Evolutionary conservation across 2,888 invertebrate species (phyloP), one percentile per base, ranked within the genome.

Genomic region (Microchrysa polita): DNA sequence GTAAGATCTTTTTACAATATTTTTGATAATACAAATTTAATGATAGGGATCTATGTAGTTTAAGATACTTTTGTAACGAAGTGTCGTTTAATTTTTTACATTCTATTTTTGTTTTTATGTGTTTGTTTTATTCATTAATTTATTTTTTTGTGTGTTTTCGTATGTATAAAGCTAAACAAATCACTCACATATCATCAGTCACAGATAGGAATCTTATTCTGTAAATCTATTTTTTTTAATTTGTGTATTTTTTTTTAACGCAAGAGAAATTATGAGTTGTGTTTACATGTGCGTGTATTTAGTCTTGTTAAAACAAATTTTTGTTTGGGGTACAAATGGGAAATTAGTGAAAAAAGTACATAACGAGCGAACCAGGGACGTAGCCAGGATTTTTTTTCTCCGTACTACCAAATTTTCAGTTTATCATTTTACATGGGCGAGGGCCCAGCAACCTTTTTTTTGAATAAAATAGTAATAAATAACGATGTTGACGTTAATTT

Each of bases 141-240:
- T 75, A 34, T 34, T 63, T n/a, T n/a, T n/a, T n/a, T n/a, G n/a
- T n/a, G n/a, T n/a, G n/a, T n/a, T 69, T 53, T 65, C 52, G n/a
- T n/a, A 34, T 34, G 59, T 75, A 74, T 75, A 75, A 75, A 75
- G 75, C 75, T 75, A 75, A 75, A 75, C 67, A 74, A 74, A 74
- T 75, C 75, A 75, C 75, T 74, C 75, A 75, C 73, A 60, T 74
- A 72, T 74, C 74, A 67, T 75, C 75, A 75, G 75, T 75, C 75
- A 72, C 75, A 74, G 72, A 74, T 75, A 75, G 74, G 74, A 74
- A 75, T 75, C 67, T 60, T 59, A 72, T 71, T 5, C 57, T 71
- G 16, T 59, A 2, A 42, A 44, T 63, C 40, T 42, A 61, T 14
- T 48, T 48, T 48, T n/a, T 48, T 48, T 48, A 48, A 9, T 42